Evolutionary conservation across 1,140 invertebrate species (phyloP), one percentile per base, ranked within the genome.

Genomic region (Himalopsyche phryganea): DNA sequence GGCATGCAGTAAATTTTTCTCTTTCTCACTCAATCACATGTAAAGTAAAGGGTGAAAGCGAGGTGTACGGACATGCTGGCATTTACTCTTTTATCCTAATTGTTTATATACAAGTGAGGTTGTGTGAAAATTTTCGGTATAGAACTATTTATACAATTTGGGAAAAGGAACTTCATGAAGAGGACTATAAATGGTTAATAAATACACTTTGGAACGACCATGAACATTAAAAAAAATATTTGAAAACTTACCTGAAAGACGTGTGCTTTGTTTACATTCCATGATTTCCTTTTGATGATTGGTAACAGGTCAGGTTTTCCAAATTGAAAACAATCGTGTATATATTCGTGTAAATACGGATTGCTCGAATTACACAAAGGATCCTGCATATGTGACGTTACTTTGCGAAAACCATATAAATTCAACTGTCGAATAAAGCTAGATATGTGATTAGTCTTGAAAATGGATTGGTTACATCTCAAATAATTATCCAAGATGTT

Each of bases 341-440:
- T 61, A 68, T 82, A 83, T 60, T 84, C 82, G 53, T 84, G 81
- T 52, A 83, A 74, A 45, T 81, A 76, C 20, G 79, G 76, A 66
- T 81, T 79, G 53, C 76, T 76, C 2, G 74, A 75, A 65, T 79
- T 80, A 58, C 77, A 80, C 6, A 77, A 60, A 7, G 77, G 74
- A 58, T 83, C 81, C 56, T 81, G 81, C 47, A 77, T 74, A 61
- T 82, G 80, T 0, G 78, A 80, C 6, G 81, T 81, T 13, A 84
- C 79, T 72, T 84, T 84, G 11, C 81, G 76, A 67, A 84, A 84
- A 0, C 82, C 82, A 57, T 84, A 84, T 10, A 84, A 72, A 66
- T 84, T 84, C 13, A 84, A 66, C 53, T 84, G 82, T 19, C 82
- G 71, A 11, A 84, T 80, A 65, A 84, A 84, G 65, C 81, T 83